A percentile compares a stretch with the other conserved stretches of the same genome.
These are phyloP conservation scores for Trissoscelio sp. DNA, from an alignment of 2,888 invertebrate species.

Conservation along the genomic window DNA sequence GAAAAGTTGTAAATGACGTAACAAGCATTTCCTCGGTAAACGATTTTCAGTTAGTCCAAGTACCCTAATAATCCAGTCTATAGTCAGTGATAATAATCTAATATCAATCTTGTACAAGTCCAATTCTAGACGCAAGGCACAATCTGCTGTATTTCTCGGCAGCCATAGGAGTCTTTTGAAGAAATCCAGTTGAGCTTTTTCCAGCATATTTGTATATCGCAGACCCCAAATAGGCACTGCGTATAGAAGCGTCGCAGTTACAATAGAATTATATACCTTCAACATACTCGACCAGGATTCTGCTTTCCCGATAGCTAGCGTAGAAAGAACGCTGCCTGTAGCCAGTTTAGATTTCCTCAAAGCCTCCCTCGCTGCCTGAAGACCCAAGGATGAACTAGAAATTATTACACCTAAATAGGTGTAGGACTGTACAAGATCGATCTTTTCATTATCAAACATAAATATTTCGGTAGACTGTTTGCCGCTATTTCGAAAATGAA, in stretches of 20 bases:
- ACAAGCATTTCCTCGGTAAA: too few relatives aligned
- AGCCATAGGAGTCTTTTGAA: conserved; percentile 4
- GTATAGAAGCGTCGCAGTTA: conserved; percentile 41
- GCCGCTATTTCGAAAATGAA: conserved; percentile 64
- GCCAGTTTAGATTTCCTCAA: background rate
- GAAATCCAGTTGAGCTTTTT: conserved; percentile 11
- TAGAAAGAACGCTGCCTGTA: conserved; percentile 1
- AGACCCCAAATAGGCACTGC: conserved; percentile 22
- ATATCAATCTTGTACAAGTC: background rate
- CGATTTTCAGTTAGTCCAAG: too few relatives aligned
- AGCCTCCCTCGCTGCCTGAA: conserved; percentile 14
- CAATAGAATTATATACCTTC: conserved; percentile 22
- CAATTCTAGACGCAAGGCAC: background rate
- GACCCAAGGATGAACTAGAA: conserved; percentile 28
- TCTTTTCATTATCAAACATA: conserved; percentile 1
- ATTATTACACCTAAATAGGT: conserved; percentile 35
- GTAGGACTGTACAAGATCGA: conserved; percentile 33
- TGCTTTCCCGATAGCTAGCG: conserved; percentile 2
- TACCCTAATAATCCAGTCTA: too few relatives aligned
- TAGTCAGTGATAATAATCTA: too few relatives aligned
- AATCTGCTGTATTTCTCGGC: conserved; percentile 7
- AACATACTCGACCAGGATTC: conserved; percentile 30
- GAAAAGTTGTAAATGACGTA: too few relatives aligned
- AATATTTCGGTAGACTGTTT: conserved; percentile 13
- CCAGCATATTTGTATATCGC: conserved; percentile 10